Evolutionary conservation across 2,113 vertebrate genomes (phyloP).

Genomic region (Thomomys bottae): DNA sequence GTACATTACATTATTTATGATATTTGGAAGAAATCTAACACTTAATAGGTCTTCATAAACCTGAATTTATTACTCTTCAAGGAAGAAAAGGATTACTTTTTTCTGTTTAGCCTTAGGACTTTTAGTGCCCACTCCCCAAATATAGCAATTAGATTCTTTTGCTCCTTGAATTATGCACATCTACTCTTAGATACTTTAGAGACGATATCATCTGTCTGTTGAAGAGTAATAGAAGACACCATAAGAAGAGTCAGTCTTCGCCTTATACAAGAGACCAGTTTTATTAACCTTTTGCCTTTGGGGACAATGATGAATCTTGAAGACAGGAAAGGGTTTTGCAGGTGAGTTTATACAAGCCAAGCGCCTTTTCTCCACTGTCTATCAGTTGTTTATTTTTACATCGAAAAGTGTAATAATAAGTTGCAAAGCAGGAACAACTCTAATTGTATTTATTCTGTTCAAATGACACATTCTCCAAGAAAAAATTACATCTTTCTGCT

Average conservation of each 20-base stretch:
- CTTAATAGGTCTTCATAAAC: neutral
- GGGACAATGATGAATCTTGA: no score
- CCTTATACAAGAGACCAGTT: no score
- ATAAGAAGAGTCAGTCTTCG: no score
- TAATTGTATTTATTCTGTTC: conserved; percentile 35
- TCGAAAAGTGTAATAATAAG: neutral
- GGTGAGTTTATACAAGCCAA: neutral
- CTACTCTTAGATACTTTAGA: neutral
- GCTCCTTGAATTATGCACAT: neutral
- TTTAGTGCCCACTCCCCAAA: neutral
- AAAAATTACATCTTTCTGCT: conserved; percentile 46
- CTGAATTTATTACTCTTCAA: neutral
- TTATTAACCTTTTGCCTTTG: no score
- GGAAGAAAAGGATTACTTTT: neutral
- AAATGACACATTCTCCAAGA: conserved; percentile 29
- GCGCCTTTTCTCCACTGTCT: neutral
- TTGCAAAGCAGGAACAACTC: neutral
- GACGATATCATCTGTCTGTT: neutral
- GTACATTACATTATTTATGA: no score
- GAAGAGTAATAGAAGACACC: neutral
- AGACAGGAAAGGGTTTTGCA: neutral
- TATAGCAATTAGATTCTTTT: neutral
- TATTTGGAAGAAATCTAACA: neutral
- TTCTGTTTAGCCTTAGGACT: neutral
- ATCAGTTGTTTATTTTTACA: neutral